phyloP scores from a whole-genome alignment of 1,140 invertebrate species.

The Laodelphax striatellus region DNA sequence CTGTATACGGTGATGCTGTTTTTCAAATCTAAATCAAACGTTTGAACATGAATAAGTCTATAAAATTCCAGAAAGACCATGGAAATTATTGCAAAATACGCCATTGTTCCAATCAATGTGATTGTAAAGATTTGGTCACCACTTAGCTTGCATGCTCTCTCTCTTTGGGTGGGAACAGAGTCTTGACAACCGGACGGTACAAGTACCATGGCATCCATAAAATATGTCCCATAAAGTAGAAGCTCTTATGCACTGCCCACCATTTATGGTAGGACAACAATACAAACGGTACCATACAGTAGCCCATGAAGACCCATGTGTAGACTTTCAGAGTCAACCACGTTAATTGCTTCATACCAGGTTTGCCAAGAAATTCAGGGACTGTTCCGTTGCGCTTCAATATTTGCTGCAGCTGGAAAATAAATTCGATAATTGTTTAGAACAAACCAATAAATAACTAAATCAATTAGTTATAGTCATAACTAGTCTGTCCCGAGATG shows the following conservation, averaged over 20 bases:
- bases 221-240: conserved; percentile 52
- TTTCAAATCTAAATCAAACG: no score
- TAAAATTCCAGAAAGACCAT: no score
- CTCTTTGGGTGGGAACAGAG: conserved; percentile 20
- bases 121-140: not conserved
- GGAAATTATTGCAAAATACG: no score
- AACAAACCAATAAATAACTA: not conserved
- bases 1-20: no score
- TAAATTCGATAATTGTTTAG: conserved; percentile 3
- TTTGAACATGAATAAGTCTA: no score
- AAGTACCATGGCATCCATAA: conserved; percentile 48
- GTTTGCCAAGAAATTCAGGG: conserved; percentile 24
- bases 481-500: no score
- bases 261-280: conserved; percentile 56
- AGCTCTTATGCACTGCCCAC: conserved; percentile 41
- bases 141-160: not conserved
- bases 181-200: conserved; percentile 33
- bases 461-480: no score
- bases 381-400: conserved; percentile 38
- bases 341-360: conserved; percentile 27
- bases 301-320: conserved; percentile 73
- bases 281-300: conserved; percentile 68
- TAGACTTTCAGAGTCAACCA: conserved; percentile 57
- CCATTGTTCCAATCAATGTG: no score
- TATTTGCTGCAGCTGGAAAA: conserved; percentile 39